phyloP scores from a whole-genome alignment of 2,797 vertebrate species.

The Nannoperca australis region DNA sequence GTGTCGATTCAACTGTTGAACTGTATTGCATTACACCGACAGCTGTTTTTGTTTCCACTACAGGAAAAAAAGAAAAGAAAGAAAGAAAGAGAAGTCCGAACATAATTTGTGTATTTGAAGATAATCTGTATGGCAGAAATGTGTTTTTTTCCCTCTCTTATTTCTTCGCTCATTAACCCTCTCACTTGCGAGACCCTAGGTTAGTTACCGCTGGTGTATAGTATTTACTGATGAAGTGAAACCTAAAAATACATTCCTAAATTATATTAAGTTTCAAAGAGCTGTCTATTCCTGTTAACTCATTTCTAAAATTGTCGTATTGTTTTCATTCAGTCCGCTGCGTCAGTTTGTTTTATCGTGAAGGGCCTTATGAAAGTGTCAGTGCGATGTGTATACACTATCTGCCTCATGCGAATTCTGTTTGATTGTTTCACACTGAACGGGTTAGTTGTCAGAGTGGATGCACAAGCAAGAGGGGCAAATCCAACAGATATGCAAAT shows the following conservation, averaged over 20 bases:
- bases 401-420: constrained; percentile 53
- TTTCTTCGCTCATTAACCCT: not conserved
- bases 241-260: not conserved
- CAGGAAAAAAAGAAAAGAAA: not conserved
- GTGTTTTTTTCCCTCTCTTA: not conserved
- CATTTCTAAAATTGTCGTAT: constrained; percentile 17
- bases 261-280: not conserved
- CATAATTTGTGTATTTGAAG: not conserved
- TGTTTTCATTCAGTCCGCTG: constrained; percentile 12
- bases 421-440: constrained; percentile 55
- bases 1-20: constrained; percentile 10
- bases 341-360: constrained; percentile 26
- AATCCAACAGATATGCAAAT: constrained; percentile 64
- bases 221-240: constrained; percentile 2
- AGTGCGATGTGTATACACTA: constrained; percentile 5
- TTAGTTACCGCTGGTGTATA: not conserved
- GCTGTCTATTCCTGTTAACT: constrained; percentile 1
- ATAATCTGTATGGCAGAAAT: not conserved
- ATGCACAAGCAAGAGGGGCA: constrained; percentile 34
- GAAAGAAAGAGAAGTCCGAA: not conserved
- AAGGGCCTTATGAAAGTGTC: constrained; percentile 17
- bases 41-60: not conserved
- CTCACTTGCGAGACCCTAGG: not conserved
- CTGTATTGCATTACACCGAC: not conserved
- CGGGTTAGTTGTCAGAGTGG: constrained; percentile 47